A percentile compares a stretch with the other conserved stretches of the same genome.
phyloP scores from a whole-genome alignment of 2,888 invertebrate genomes.

The Agriotes lineatus region DNA sequence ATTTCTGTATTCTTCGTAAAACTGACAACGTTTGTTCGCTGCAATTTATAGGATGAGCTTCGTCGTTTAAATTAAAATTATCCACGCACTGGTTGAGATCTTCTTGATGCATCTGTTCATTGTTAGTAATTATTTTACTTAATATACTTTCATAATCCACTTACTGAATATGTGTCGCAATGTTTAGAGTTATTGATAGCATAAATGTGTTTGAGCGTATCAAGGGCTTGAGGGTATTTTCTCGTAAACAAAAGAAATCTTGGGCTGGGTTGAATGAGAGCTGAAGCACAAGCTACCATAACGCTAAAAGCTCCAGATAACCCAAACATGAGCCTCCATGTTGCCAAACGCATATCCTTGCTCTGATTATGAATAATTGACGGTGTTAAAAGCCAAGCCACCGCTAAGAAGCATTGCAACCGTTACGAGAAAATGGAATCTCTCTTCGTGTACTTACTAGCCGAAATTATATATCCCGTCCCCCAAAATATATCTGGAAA shows the following conservation, averaged over 20 bases:
- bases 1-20: conserved; percentile 39
- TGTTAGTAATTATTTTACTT: too few relatives aligned
- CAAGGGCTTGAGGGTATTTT: conserved; percentile 59
- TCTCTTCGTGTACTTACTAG: conserved; percentile 51
- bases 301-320: conserved; percentile 62
- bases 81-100: conserved; percentile 51
- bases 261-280: conserved; percentile 65
- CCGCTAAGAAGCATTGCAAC: neutral
- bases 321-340: conserved; percentile 66
- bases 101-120: conserved; percentile 46
- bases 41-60: conserved; percentile 41
- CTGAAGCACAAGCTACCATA: conserved; percentile 62
- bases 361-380: conserved; percentile 49
- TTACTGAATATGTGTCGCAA: conserved; percentile 62
- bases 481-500: conserved; percentile 63
- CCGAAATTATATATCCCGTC: conserved; percentile 58
- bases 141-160: too few relatives aligned
- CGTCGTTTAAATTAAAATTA: conserved; percentile 49
- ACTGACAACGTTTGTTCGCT: conserved; percentile 10
- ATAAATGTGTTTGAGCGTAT: conserved; percentile 65
- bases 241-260: conserved; percentile 62
- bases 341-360: conserved; percentile 58
- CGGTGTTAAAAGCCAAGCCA: conserved; percentile 55
- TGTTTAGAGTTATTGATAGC: conserved; percentile 67
- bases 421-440: neutral